These are phyloP conservation scores for Phocides pigmalion DNA, from an alignment of 1,140 invertebrate genomes.

Conservation along the genomic window DNA sequence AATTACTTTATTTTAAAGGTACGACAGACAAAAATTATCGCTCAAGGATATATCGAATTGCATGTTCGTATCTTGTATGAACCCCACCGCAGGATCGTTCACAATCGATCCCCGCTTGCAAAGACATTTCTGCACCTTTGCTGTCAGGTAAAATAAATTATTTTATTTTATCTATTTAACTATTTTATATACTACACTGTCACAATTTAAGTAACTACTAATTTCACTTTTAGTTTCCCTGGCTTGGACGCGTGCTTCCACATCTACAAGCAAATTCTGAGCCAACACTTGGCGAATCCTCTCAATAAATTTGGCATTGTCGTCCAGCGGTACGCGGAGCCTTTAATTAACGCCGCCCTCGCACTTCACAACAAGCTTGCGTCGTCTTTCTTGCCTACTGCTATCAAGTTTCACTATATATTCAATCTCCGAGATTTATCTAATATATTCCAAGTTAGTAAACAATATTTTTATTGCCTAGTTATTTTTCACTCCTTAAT, in stretches of 20 bases:
- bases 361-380: conserved; percentile 91
- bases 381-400: conserved; percentile 93
- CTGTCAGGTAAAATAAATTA: conserved; percentile 86
- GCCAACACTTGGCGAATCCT: conserved; percentile 89
- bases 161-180: neutral
- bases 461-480: neutral
- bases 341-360: conserved; percentile 89
- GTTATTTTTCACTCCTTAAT: too few relatives aligned
- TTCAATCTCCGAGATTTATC: conserved; percentile 97
- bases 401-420: conserved; percentile 97
- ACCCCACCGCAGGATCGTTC: conserved; percentile 97
- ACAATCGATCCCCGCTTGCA: conserved; percentile 96
- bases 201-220: neutral
- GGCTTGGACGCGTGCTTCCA: conserved; percentile 90
- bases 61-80: conserved; percentile 98
- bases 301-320: conserved; percentile 86
- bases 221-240: conserved; percentile 88
- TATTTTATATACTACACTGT: neutral
- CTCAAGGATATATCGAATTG: conserved; percentile 97
- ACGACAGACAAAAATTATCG: conserved; percentile 93
- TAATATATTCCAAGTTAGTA: conserved; percentile 92
- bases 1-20: conserved; percentile 83
- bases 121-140: conserved; percentile 97
- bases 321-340: conserved; percentile 85
- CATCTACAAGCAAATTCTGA: conserved; percentile 93